Evolutionary conservation across 2,113 vertebrate genomes (phyloP), one percentile per base, ranked within the genome.

Genomic region (Trogon surrucura): DNA sequence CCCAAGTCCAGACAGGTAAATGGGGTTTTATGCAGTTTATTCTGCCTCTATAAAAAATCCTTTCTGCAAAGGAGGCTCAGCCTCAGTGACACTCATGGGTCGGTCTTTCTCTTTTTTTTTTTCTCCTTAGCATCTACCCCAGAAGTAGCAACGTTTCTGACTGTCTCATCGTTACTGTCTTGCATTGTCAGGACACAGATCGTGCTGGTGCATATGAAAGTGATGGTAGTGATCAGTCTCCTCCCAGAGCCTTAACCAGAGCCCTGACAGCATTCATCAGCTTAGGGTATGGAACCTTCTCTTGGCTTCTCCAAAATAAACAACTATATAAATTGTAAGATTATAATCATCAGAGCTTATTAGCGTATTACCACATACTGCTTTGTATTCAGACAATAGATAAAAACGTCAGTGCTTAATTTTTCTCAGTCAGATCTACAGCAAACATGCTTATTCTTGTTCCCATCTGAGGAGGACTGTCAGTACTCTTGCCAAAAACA

Each of bases 321-420:
- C 91, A 78, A 41, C 77, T 88, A 53, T 85, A 89, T 90, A 88
- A 95, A 93, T 85, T 85, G 65, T 87, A 66, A 95, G 91, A 87
- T 92, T 22, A 71, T 96, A 84, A 94, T 83, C 77, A 81, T 85
- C 85, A 70, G 81, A 88, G 62, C 58, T 94, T 90, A 91, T 96
- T 95, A 93, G 45, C 22, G 8, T 89, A 92, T 93, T 94, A 94
- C 92, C 91, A 92, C 95, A 93, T 81, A 72, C 90, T 94, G 92
- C 85, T 96, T 96, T 97, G 93, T 96, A 57, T 92, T 93, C 80
- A 93, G 93, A 96, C 88, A 96, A 92, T 89, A 96, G 91, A 93
- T 94, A 70, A 94, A 91, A 94, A 82, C 3, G 14, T 48, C 70
- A 84, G 45, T 60, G 71, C 80, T 96, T 96, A 5, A 1, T 79